These are phyloP conservation scores for Drosophila quadrilineata DNA, from an alignment of 1,140 invertebrate species.

Conservation along the genomic window DNA sequence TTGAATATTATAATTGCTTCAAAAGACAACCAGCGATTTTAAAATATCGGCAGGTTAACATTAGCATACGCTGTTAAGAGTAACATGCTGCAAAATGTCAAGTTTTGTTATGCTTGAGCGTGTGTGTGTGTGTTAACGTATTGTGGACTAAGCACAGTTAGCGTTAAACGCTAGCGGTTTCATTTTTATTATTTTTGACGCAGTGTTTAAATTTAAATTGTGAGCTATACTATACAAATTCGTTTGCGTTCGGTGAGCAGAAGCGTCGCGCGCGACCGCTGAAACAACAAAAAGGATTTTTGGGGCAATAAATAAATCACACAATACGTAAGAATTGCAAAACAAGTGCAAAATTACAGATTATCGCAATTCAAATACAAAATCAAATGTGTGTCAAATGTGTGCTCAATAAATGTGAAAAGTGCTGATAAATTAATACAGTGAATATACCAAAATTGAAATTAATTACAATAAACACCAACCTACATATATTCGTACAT, in stretches of 20 bases:
- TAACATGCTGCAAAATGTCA: constrained; percentile 25
- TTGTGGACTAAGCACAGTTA: constrained; percentile 25
- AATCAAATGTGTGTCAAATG: constrained; percentile 7
- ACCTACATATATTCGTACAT: too few relatives aligned
- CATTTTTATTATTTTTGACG: constrained; percentile 4
- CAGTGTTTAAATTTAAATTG: constrained; percentile 7
- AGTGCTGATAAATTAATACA: constrained; percentile 12
- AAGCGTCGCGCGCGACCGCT: neutral
- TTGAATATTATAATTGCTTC: neutral
- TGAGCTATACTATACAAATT: neutral
- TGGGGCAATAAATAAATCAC: neutral
- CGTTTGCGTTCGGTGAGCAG: neutral
- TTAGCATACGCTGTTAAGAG: constrained; percentile 6
- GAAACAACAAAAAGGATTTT: constrained; percentile 4
- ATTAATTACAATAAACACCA: constrained; percentile 41
- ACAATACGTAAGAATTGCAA: constrained; percentile 1
- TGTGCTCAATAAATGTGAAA: constrained; percentile 20
- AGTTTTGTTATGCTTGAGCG: constrained; percentile 16
- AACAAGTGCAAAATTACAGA: neutral
- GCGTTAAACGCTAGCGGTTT: constrained; percentile 23
- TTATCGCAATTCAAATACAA: neutral
- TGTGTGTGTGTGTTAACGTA: constrained; percentile 10
- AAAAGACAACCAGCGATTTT: neutral
- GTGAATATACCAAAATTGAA: constrained; percentile 1
- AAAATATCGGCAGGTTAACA: neutral